These are phyloP conservation scores for Hydrolagus affinis DNA, from an alignment of 2,113 vertebrate genomes.

Conservation along the genomic window DNA sequence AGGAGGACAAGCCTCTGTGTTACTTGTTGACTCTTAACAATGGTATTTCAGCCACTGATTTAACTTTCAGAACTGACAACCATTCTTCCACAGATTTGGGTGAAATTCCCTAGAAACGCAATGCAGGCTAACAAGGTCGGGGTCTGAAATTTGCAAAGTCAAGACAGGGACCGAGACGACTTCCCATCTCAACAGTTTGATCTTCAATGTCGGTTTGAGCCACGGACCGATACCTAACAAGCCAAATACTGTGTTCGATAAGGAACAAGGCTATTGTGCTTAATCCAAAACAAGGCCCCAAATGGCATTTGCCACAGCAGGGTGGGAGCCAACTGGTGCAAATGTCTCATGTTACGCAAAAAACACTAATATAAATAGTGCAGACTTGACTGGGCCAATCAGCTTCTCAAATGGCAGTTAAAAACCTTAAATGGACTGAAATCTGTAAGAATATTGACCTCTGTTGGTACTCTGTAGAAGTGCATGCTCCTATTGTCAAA, in stretches of 20 bases:
- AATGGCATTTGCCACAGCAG: no score
- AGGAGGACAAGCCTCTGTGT: neutral
- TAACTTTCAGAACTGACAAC: neutral
- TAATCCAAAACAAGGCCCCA: no score
- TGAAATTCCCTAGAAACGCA: neutral
- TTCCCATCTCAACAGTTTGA: no score
- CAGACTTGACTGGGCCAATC: constrained; percentile 3
- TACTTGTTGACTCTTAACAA: neutral
- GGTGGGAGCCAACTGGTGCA: no score
- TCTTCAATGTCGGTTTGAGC: no score
- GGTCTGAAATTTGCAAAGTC: no score
- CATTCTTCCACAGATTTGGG: neutral
- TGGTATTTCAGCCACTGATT: neutral
- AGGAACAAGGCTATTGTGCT: constrained; percentile 38
- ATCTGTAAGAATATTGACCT: neutral
- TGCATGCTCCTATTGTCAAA: neutral
- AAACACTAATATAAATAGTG: no score
- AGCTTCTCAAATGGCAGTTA: neutral
- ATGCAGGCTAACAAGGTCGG: no score
- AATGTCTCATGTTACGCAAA: no score
- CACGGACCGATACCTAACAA: constrained; percentile 35
- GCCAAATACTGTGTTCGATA: constrained; percentile 40
- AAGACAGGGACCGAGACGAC: no score
- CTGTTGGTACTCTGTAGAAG: constrained; percentile 19
- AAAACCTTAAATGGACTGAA: constrained; percentile 27